phyloP scores from a whole-genome alignment of 2,797 vertebrate genomes.

The Pangasius mekongensis region DNA sequence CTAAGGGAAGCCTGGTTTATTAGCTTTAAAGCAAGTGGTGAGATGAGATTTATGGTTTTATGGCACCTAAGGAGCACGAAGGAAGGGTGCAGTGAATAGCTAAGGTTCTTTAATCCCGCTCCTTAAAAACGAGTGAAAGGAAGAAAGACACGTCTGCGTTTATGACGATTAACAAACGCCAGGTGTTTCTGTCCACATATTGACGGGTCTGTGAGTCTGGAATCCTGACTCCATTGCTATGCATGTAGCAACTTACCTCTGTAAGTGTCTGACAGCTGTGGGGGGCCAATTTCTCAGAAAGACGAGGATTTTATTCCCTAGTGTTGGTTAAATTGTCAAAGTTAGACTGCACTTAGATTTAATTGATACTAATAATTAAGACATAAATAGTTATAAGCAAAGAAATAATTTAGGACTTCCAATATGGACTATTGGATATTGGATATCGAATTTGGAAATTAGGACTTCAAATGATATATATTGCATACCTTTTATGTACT shows the following conservation, averaged over 20 bases:
- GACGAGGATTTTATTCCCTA: neutral
- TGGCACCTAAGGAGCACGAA: constrained; percentile 73
- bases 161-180: constrained; percentile 74
- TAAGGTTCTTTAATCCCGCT: constrained; percentile 73
- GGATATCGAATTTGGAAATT: too few relatives aligned
- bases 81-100: constrained; percentile 70
- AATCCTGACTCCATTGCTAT: constrained; percentile 54
- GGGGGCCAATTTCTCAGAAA: constrained; percentile 1
- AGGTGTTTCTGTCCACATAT: constrained; percentile 65
- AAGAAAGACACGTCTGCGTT: constrained; percentile 65
- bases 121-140: constrained; percentile 61
- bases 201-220: constrained; percentile 56
- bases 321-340: neutral
- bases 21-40: constrained; percentile 63
- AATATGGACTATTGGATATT: neutral
- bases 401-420: neutral
- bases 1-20: constrained; percentile 69
- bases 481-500: neutral
- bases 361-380: neutral
- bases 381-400: neutral
- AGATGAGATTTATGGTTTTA: constrained; percentile 84
- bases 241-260: constrained; percentile 3
- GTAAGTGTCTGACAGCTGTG: neutral
- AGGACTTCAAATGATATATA: neutral
- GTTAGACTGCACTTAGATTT: neutral